Base-by-base conservation (phyloP, 2,113 vertebrate genomes). In the Nicator chloris region DNA sequence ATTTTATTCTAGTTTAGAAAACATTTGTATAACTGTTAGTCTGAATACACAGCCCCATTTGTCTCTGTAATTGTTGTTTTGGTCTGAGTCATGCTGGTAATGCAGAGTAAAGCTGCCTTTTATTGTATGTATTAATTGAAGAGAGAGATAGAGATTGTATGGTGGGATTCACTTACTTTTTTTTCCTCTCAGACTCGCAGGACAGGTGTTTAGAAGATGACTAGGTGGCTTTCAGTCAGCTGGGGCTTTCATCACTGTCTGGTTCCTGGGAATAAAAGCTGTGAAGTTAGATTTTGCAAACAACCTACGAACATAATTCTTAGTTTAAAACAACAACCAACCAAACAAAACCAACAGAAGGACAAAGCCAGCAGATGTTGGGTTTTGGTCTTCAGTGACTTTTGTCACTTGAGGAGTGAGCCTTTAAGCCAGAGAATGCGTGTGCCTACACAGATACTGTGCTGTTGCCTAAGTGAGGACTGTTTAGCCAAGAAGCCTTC, bases 41-140 rank as follows among this genome's bases (percentile, higher is more conserved):
- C 82, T 86, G 73, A 77, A 47, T 47, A n/a, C 10, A 37, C 88
- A 54, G 93, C 76, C 63, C 83, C 71, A 37, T 92, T 79, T 94
- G 51, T 80, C 75, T 71, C 54, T 59, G 27, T 64, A 40, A 35
- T 85, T 81, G 42, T 77, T 51, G 39, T 49, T 88, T 77, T 77
- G 82, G 80, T 85, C 53, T 56, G 76, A 92, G 51, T 96, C 88
- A 37, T 9, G 19, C 81, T 71, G 66, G 61, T 94, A 80, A 61
- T 42, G 75, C 70, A 54, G 71, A 90, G 50, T 77, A 59, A 91
- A 86, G 68, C 85, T 97, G 86, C 85, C 69, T 81, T 95, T 71
- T 95, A 14, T 56, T 1, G 7, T 85, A 30, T 50, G 20, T 85
- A 9, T 64, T 82, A 69, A 61, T 82, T 64, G 77, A 85, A 87